Evolutionary conservation across 2,797 vertebrate genomes (phyloP).

Genomic region (Thaleichthys pacificus): DNA sequence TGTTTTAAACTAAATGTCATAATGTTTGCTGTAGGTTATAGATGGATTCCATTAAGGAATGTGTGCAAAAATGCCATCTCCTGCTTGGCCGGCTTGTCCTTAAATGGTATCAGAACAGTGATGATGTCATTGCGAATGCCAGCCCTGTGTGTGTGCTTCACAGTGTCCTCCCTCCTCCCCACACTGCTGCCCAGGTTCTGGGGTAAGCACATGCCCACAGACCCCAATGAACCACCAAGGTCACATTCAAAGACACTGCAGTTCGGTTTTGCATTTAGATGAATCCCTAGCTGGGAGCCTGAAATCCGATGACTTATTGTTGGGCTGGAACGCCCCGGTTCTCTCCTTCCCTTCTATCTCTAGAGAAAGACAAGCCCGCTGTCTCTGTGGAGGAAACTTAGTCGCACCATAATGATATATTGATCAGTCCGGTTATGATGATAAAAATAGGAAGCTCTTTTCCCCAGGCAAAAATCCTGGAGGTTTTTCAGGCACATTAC

Average conservation of each 20-base stretch:
- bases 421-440: conserved; percentile 7
- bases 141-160: neutral
- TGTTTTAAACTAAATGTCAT: conserved; percentile 41
- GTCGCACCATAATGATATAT: conserved; percentile 8
- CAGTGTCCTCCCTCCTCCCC: neutral
- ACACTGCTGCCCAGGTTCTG: neutral
- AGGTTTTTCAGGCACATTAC: neutral
- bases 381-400: conserved; percentile 6
- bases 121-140: conserved; percentile 17
- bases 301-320: conserved; percentile 14
- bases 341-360: conserved; percentile 5
- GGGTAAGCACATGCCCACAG: neutral
- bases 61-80: conserved; percentile 10
- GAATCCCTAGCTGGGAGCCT: conserved; percentile 15
- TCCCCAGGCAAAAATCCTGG: neutral
- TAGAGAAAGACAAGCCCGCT: conserved; percentile 7
- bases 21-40: conserved; percentile 27
- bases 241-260: conserved; percentile 12
- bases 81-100: neutral
- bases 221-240: conserved; percentile 34
- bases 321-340: neutral
- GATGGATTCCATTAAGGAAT: conserved; percentile 17
- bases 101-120: neutral
- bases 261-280: conserved; percentile 43
- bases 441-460: neutral